These are phyloP conservation scores for Chaetodon auriga DNA, from an alignment of 2,113 vertebrate species.

Conservation along the genomic window DNA sequence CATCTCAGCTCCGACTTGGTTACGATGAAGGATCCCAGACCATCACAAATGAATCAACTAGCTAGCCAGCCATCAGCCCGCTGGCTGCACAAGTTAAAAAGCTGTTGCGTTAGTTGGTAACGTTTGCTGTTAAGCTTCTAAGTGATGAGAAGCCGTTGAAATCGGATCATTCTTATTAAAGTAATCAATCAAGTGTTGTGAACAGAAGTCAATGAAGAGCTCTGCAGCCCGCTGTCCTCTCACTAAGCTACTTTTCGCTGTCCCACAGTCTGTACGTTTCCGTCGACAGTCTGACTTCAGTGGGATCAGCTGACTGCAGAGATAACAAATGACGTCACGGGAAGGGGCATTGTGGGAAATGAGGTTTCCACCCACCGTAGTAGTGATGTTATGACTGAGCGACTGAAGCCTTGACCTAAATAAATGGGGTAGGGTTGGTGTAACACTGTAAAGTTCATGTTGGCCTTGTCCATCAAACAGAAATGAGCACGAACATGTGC, in stretches of 20 bases:
- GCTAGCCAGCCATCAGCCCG: neutral
- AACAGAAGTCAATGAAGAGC: rapidly evolving
- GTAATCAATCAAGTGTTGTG: neutral
- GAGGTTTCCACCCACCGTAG: neutral
- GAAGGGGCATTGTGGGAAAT: constrained; percentile 38
- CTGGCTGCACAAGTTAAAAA: neutral
- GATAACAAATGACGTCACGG: neutral
- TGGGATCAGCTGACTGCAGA: constrained; percentile 46
- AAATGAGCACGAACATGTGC: neutral
- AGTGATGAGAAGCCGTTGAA: rapidly evolving
- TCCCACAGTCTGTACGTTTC: neutral
- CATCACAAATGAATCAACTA: constrained; percentile 11
- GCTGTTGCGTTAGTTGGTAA: neutral
- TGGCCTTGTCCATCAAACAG: neutral
- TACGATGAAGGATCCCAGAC: neutral
- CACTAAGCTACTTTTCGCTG: constrained; percentile 5
- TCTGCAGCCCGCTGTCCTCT: neutral
- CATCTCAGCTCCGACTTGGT: constrained; percentile 49
- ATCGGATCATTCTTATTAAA: neutral
- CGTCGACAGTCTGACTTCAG: neutral
- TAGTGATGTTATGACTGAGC: too few species aligned
- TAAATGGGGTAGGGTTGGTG: neutral
- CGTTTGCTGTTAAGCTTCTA: neutral
- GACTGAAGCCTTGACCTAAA: neutral
- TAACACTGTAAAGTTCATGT: neutral